Evolutionary conservation across 1,140 invertebrate species (phyloP).

Genomic region (Reticulitermes speratus): DNA sequence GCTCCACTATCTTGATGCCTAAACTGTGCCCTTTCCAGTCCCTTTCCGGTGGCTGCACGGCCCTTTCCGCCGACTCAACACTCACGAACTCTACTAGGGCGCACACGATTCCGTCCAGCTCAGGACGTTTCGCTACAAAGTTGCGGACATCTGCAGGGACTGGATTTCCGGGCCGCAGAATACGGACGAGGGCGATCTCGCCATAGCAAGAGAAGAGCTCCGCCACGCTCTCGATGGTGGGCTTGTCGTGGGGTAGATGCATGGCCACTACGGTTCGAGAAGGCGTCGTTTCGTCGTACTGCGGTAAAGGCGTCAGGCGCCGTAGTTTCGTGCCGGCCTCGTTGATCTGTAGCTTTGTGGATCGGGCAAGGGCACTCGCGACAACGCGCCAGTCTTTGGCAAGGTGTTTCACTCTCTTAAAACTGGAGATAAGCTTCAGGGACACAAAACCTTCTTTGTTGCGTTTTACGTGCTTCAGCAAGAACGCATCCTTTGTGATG

Average conservation of each 20-base stretch:
- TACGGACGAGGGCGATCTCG: slow-evolving; percentile 82
- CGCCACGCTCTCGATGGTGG: slow-evolving; percentile 83
- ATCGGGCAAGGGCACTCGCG: slow-evolving; percentile 75
- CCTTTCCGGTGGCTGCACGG: slow-evolving; percentile 71
- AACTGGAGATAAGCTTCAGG: slow-evolving; percentile 89
- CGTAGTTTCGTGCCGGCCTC: slow-evolving; percentile 88
- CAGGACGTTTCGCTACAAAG: slow-evolving; percentile 87
- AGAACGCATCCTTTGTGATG: slow-evolving; percentile 91
- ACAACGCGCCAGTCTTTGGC: slow-evolving; percentile 93
- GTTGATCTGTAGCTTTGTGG: slow-evolving; percentile 85
- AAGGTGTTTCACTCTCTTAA: slow-evolving; percentile 88
- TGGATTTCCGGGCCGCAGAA: slow-evolving; percentile 81
- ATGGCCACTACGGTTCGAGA: slow-evolving; percentile 88
- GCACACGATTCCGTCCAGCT: slow-evolving; percentile 77
- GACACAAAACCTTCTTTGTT: slow-evolving; percentile 95
- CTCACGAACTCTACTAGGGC: slow-evolving; percentile 88
- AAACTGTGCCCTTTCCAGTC: slow-evolving; percentile 75
- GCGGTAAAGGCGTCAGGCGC: slow-evolving; percentile 78
- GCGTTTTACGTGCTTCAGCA: slow-evolving; percentile 89
- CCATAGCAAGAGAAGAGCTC: slow-evolving; percentile 84
- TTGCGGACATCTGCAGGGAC: slow-evolving; percentile 85
- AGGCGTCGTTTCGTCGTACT: slow-evolving; percentile 86
- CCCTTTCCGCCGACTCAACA: slow-evolving; percentile 78
- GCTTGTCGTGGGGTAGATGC: slow-evolving; percentile 77
- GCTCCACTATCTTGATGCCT: slow-evolving; percentile 49